A percentile compares a stretch with the other conserved stretches of the same genome.
Conservation (phyloP, 1,140 invertebrate genomes). For the Melipona quadrifasciata region DNA sequence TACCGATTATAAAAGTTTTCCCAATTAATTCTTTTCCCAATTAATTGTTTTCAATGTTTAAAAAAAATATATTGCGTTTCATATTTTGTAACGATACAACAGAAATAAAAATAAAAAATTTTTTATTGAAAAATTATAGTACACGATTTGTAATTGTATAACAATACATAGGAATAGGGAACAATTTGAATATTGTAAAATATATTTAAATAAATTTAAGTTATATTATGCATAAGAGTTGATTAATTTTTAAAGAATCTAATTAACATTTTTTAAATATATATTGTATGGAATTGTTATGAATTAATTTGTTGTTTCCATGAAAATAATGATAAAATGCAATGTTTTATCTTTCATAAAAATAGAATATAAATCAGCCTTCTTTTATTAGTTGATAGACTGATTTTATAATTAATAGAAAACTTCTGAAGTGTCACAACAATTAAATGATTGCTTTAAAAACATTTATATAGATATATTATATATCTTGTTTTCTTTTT, state of each 20-base stretch:
- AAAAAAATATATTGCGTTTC: neutral
- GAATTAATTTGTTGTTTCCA: neutral
- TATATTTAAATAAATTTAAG: neutral
- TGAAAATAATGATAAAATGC: conserved; percentile 11
- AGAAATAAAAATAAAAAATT: conserved; percentile 6
- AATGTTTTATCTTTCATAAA: neutral
- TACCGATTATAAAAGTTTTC: neutral
- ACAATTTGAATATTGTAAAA: conserved; percentile 17
- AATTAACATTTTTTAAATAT: no score
- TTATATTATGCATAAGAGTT: neutral
- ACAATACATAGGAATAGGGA: conserved; percentile 8
- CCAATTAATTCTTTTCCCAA: neutral
- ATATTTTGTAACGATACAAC: conserved; percentile 6
- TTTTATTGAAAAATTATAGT: neutral
- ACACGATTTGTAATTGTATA: neutral
- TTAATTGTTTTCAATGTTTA: neutral
- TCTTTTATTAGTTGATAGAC: conserved; percentile 12
- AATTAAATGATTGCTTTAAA: conserved; percentile 31
- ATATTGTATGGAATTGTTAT: neutral
- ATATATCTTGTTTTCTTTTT: conserved; percentile 1
- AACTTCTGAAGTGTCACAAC: neutral
- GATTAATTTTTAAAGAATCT: no score
- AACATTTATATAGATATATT: neutral
- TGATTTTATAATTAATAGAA: conserved; percentile 23
- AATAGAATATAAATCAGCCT: conserved; percentile 21